Evolutionary conservation across 1,140 invertebrate genomes (phyloP), one percentile per base, ranked within the genome.

Genomic region (Drosophila littoralis): DNA sequence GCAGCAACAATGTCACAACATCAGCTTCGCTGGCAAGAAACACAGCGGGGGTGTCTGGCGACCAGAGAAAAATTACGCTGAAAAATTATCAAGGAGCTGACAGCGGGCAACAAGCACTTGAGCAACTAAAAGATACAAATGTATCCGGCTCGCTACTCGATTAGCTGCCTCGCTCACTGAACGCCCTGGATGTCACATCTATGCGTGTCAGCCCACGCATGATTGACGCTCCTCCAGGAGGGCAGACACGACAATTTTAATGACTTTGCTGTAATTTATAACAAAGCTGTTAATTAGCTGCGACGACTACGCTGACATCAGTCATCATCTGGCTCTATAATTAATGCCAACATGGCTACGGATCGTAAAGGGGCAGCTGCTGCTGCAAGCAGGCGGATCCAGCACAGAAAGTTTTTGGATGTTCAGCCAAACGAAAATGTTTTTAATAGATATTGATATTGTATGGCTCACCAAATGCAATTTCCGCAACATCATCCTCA

Each of bases 211-310:
- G 75, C 83, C 81, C 48, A 79, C 79, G 84, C 90, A 90, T 91
- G 90, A 91, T 91, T 91, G 90, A 91, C 81, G 82, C 76, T 79
- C 64, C 54, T 46, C 15, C 40, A 52, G 55, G 8, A 51, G 46
- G 52, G 38, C 59, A 17, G 28, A 72, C 48, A 72, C 69, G 65
- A 88, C 76, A 65, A 89, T 67, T 84, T 61, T 78, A 90, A 84
- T 90, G 85, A 69, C 74, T 81, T 75, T 78, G 52, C 51, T 79
- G 81, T 91, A 91, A 90, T 91, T 91, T 91, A 91, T 85, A 90
- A 90, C 86, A 85, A 91, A 90, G 85, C 84, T 90, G 90, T 91
- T 91, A 91, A 91, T 91, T 91, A 91, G 90, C 90, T 86, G 83
- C 77, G 75, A 90, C 90, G 91, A 89, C 75, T 79, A 69, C 65